These are phyloP conservation scores for Nyctibius bracteatus DNA, from an alignment of 2,113 vertebrate species.

Conservation along the genomic window DNA sequence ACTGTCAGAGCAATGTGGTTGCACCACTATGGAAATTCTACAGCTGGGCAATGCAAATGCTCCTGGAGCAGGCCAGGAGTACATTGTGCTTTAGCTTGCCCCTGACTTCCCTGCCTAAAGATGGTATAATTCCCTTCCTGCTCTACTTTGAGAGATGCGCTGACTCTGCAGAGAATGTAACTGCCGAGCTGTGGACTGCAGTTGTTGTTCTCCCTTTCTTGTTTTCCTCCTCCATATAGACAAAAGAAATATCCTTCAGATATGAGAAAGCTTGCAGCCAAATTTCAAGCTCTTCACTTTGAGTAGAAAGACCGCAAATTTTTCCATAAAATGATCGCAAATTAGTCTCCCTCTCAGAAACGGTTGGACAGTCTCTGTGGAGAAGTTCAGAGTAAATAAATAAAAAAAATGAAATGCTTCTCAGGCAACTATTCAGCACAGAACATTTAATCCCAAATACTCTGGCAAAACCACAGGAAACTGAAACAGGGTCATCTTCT, in stretches of 20 bases:
- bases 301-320: neutral
- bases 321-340: neutral
- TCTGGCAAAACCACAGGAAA: neutral
- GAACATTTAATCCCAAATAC: conserved; percentile 14
- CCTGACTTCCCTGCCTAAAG: neutral
- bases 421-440: neutral
- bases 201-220: neutral
- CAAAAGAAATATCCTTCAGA: neutral
- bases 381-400: neutral
- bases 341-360: neutral
- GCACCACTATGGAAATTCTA: neutral
- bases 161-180: neutral
- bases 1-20: neutral
- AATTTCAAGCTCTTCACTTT: neutral
- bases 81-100: neutral
- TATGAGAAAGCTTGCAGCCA: neutral
- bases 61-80: neutral
- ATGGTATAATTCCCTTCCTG: neutral
- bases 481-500: conserved; percentile 13
- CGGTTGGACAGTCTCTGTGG: neutral
- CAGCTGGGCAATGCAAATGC: neutral
- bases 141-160: neutral
- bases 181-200: neutral
- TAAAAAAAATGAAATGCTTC: neutral
- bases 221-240: neutral